Conservation (phyloP, 2,113 vertebrate species). For the Bagarius yarrelli region DNA sequence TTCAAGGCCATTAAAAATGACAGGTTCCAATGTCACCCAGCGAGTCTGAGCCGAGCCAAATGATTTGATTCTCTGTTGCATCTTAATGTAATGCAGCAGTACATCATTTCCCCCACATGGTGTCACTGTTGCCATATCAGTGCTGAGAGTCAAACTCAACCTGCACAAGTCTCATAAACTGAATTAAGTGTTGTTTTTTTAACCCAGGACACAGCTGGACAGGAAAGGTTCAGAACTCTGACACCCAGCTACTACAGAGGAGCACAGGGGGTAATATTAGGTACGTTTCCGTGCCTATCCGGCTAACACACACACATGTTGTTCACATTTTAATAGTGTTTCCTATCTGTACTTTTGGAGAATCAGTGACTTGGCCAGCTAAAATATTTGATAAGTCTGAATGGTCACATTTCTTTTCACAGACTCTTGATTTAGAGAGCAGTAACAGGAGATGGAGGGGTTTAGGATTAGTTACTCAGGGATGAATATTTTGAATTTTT, state of each 20-base stretch:
- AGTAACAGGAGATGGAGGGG: neutral
- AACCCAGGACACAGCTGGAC: constrained; percentile 92
- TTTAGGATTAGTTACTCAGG: neutral
- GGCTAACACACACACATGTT: neutral
- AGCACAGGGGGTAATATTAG: constrained; percentile 94
- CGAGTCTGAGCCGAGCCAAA: no score
- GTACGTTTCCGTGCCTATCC: constrained; percentile 64
- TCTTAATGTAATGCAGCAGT: neutral
- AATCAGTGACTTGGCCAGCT: neutral
- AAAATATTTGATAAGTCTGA: neutral
- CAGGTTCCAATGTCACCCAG: no score
- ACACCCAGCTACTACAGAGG: constrained; percentile 98
- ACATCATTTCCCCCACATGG: constrained; percentile 18
- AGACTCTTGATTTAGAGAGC: neutral
- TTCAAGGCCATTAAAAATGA: no score
- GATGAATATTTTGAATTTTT: neutral
- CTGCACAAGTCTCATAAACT: neutral
- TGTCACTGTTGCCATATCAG: constrained; percentile 16
- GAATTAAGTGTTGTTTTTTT: neutral
- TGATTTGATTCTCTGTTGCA: no score
- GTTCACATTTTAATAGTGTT: neutral
- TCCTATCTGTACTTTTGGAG: neutral
- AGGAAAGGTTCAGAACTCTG: constrained; percentile 92
- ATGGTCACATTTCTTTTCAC: neutral
- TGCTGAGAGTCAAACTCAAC: neutral